Evolutionary conservation across 2,113 vertebrate species (phyloP), one percentile per base, ranked within the genome.

Genomic region (Sander lucioperca): DNA sequence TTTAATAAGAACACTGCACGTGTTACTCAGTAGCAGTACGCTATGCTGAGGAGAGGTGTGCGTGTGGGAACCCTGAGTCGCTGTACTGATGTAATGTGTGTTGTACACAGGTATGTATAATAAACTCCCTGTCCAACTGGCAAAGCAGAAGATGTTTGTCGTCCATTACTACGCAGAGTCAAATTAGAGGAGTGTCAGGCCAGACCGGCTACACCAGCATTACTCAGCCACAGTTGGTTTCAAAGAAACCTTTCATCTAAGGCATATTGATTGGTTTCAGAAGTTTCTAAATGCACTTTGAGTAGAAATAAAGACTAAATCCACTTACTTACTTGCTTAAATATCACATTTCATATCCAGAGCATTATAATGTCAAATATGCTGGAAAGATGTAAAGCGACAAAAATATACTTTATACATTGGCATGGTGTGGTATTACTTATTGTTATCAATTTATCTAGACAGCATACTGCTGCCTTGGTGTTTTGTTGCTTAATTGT

Each of bases 231-330:
- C 8, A 61, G n/a, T 21, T 50, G 14, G 30, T 39, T 91, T 59
- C 30, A 53, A 15, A 79, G 67, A 75, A 82, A 61, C 47, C 48
- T 58, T 79, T 78, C 68, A 75, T 83, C 58, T 16, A 1, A 64
- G 74, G 65, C 9, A 74, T 89, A 87, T 87, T 86, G 87, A 83
- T 84, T 36, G 25, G 65, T 36, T 83, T 78, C 21, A 50, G 3
- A 36, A 59, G 27, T 74, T 69, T 18, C 39, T 30, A 27, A 15
- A 7, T 57, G 25, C 21, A 8, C 43, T 77, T 53, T 9, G 14
- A 65, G 13, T 21, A 43, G 9, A 80, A n/a, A 25, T n/a, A 54
- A 77, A 48, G 19, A 59, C 10, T 25, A 21, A 48, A 62, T 59
- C 54, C 21, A n/a, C n/a, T n/a, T n/a, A 21, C 51, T 50, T 65